Base-by-base conservation (phyloP, 2,888 invertebrate species). In the Watsonalla cultraria region DNA sequence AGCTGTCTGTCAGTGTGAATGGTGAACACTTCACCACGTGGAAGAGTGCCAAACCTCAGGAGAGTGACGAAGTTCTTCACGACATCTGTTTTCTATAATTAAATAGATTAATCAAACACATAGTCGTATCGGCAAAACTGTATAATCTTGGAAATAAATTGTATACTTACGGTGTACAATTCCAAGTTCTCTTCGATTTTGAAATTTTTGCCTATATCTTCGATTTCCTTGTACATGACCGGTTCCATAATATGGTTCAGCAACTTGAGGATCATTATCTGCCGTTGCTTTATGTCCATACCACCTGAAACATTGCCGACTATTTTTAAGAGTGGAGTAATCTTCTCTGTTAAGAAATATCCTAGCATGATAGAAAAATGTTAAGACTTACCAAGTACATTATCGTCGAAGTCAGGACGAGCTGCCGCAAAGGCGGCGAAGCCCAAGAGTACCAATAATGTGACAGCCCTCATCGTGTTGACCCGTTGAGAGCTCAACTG, bases 21-120 rank as follows among this genome's bases (percentile, higher is more conserved):
- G 47, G 91, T 90, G 73, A 92, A 92, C 47, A 92, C 78, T 65
- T 90, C 90, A 54, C 91, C 90, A 39, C 84, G 84, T 0, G 93
- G 93, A 48, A 95, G 80, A 57, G 91, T 78, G 45, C 93, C 93
- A 45, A 91, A 74, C 51, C 92, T 88, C 50, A 91, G 79, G 55
- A 86, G 78, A 54, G 91, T 86, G n/a, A 91, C 71, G 77, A 93
- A 93, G 61, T 90, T 86, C 61, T 93, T 91, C 5, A 94, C 92
- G 47, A 88, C 88, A 66, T 93, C 92, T 8, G 80, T 78, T 74
- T 92, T 91, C 92, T 93, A 80, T 34, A 78, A 81, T 66, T 42
- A 48, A 35, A 35, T 52, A 45, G 13, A 52, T 34, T 6, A n/a
- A 42, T 34, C 15, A 34, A 42, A 11, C 9, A 8, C 11, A 11